Percentiles rank a stretch among this genome's conserved stretches.
phyloP scores from a whole-genome alignment of 2,797 vertebrate genomes.

The Leuciscus waleckii region DNA sequence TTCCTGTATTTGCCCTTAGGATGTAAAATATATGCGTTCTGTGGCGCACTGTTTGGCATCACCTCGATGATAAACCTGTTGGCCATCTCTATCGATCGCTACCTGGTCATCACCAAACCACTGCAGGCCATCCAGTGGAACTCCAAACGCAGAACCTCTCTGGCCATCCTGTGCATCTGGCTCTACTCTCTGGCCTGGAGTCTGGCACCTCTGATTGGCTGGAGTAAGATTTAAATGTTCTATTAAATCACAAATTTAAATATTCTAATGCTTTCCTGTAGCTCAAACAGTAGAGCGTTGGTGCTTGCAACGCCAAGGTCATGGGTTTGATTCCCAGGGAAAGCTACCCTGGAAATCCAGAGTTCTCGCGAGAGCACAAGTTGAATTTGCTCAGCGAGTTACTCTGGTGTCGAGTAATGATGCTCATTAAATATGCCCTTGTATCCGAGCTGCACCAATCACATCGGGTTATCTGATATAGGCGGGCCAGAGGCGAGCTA shows the following conservation, averaged over 20 bases:
- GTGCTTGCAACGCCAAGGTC: too few relatives aligned
- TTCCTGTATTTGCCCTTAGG: constrained; percentile 57
- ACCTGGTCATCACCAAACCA: constrained; percentile 92
- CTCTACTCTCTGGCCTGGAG: constrained; percentile 93
- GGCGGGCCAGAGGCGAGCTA: too few relatives aligned
- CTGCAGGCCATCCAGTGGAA: constrained; percentile 82
- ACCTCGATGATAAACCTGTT: constrained; percentile 93
- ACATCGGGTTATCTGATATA: too few relatives aligned
- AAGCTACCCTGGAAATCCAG: too few relatives aligned
- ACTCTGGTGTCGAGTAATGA: too few relatives aligned
- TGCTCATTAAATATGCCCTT: too few relatives aligned
- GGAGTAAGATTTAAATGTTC: constrained; percentile 81
- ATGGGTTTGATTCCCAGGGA: too few relatives aligned
- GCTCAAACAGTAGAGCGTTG: too few relatives aligned
- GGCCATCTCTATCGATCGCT: constrained; percentile 93
- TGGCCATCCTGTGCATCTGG: constrained; percentile 88
- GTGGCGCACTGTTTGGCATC: constrained; percentile 92
- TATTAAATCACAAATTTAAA: neutral
- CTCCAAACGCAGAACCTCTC: constrained; percentile 82
- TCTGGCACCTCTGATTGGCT: constrained; percentile 92
- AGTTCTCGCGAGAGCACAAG: too few relatives aligned
- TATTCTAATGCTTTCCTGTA: neutral
- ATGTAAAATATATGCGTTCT: constrained; percentile 94
- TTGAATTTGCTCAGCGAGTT: too few relatives aligned
- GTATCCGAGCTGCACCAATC: too few relatives aligned